Base-by-base conservation (phyloP, 1,140 invertebrate genomes). In the Scaptodrosophila lebanonensis region DNA sequence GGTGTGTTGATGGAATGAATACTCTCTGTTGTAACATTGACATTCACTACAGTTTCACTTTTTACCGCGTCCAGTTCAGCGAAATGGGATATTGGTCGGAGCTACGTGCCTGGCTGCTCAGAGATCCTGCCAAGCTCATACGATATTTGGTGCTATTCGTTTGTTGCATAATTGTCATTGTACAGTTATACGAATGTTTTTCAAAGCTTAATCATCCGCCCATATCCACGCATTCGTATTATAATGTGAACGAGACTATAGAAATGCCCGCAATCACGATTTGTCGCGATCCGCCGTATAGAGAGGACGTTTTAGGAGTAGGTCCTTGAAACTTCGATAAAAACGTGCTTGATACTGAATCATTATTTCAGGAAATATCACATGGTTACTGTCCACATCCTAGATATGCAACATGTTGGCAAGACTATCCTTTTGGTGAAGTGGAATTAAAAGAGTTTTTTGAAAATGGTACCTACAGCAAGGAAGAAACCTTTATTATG, bases 221-320 rank as follows among this genome's bases (percentile, higher is more conserved):
- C 0, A 88, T 91, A 9, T 89, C 91, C 0, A 91, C 91, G 4
- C 90, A 91, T 63, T 90, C 90, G 0, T 89, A 89, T 61, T 91
- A 91, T 50, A 88, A 89, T 64, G 88, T 91, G 18, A 92, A 92
- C 63, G 88, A 90, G 9, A 90, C 90, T 0, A 88, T 92, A 32
- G 69, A 86, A 33, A 92, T 91, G 82, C 91, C 91, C 6, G 90
- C 91, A 43, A 69, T 92, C 0, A 92, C 91, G 0, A 87, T 92
- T 45, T 92, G 91, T 59, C 83, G 90, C 17, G 89, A 90, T 32
- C 91, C 91, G 0, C 86, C 90, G 0, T 92, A 91, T 64, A 91
- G 90, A 59, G 86, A 79, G 18, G 83, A 90, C 1, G 87, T 89
- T 22, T 69, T 92, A 33, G 56, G 83, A 59, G 91, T 91, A 72